Base-by-base conservation (phyloP, 2,797 vertebrate genomes). In the Neosilurus hyrtlii region DNA sequence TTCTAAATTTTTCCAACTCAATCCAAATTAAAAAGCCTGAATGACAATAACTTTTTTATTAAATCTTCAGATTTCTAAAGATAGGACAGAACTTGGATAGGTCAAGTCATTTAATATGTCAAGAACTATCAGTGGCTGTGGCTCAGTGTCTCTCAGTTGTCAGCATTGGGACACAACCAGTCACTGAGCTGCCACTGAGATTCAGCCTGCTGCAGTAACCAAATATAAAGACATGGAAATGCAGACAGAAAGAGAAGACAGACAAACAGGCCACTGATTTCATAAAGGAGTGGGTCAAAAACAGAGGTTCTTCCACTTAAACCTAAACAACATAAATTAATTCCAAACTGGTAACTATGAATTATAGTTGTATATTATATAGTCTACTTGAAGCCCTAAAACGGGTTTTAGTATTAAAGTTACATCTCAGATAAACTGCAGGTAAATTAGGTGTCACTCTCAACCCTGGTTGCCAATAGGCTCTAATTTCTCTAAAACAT, bases 91-190 rank as follows among this genome's bases (percentile, higher is more conserved):
- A 30, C 30, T 78, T 75, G 43, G 49, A 68, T 65, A 74, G 82
- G 79, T 81, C 85, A 82, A 37, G 37, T 52, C 56, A 63, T 81
- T 71, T 78, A 82, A 76, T n/a, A 63, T 80, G 79, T 71, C 79
- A 84, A 26, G 67, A 74, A 75, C 74, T 56, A 18, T 84, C 73
- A 83, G 18, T 56, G 61, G 24, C 77, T 63, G 54, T 37, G 54
- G 54, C 67, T 84, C 80, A 66, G 80, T 68, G 79, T 54, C 30
- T 82, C 73, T 68, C 35, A 52, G n/a, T 77, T 82, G 75, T 84
- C 77, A 82, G 75, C 1, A 51, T 16, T 26, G 49, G 67, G 61
- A 86, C 68, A 74, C 11, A 20, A 56, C 71, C 80, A 52, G 22
- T 75, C 61, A 35, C 49, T 22, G 78, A 77, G 54, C 56, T 79